Conservation (phyloP, 2,113 vertebrate genomes). For the cattle (Bos taurus) region DNA sequence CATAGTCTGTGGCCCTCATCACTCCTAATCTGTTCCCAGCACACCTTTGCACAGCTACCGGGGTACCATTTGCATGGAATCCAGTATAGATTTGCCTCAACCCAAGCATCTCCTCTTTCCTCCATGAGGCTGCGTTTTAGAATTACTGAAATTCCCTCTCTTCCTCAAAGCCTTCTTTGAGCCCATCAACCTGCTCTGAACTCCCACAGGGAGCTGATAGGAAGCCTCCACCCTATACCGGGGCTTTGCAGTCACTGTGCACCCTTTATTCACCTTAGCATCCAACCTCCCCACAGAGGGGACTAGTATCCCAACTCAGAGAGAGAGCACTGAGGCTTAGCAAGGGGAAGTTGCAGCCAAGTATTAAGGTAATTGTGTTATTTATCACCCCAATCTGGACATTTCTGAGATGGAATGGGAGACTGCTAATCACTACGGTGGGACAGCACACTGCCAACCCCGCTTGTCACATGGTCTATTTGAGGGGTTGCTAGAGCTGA, state of each 20-base stretch:
- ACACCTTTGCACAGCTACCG: not conserved
- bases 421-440: not conserved
- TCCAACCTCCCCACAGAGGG: not conserved
- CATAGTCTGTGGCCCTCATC: not conserved
- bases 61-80: no score
- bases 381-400: not conserved
- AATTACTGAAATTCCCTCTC: not conserved
- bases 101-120: not conserved
- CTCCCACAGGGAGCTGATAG: no score
- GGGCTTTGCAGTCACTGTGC: not conserved
- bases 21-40: fast-evolving
- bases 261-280: not conserved
- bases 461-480: not conserved
- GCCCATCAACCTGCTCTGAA: not conserved
- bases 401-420: not conserved
- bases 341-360: fast-evolving
- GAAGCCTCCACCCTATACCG: not conserved
- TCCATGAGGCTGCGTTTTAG: not conserved
- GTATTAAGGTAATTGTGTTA: not conserved
- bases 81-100: not conserved
- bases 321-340: not conserved
- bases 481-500: fast-evolving
- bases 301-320: not conserved
- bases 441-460: not conserved
- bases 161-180: not conserved